phyloP scores from a whole-genome alignment of 2,888 invertebrate species.

The Cephalotes varians region DNA sequence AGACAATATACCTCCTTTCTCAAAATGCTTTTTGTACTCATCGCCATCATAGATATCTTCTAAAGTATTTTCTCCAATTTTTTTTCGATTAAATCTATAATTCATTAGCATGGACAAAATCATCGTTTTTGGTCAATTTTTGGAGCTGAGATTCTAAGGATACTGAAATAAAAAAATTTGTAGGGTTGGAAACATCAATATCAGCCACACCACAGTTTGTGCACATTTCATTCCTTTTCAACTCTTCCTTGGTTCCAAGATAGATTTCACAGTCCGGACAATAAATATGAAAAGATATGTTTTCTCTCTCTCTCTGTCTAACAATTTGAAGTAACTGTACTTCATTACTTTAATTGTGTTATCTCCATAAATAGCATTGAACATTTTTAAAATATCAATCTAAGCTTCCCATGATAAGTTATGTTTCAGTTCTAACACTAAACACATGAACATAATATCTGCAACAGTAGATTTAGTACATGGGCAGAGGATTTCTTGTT shows the following conservation, averaged over 20 bases:
- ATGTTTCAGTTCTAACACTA: constrained; percentile 18
- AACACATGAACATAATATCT: constrained; percentile 15
- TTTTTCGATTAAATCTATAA: constrained; percentile 22
- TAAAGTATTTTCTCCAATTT: constrained; percentile 16
- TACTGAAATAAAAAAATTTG: constrained; percentile 22
- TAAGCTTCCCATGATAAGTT: constrained; percentile 36
- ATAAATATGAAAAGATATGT: constrained; percentile 40
- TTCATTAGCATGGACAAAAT: constrained; percentile 2
- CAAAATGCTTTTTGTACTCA: constrained; percentile 16
- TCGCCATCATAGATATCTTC: constrained; percentile 14
- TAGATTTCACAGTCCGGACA: constrained; percentile 23
- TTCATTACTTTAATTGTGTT: constrained; percentile 15
- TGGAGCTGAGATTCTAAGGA: constrained; percentile 26
- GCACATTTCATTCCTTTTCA: background rate
- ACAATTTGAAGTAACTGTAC: constrained; percentile 23
- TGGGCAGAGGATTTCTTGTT: constrained; percentile 12
- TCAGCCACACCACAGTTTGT: constrained; percentile 4
- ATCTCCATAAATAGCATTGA: constrained; percentile 18
- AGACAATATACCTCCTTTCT: constrained; percentile 9
- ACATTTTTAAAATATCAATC: constrained; percentile 26
- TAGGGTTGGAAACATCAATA: constrained; percentile 6
- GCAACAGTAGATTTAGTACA: constrained; percentile 4
- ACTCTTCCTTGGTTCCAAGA: background rate
- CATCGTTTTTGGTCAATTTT: constrained; percentile 1
- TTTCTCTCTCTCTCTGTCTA: constrained; percentile 9